phyloP scores from a whole-genome alignment of 1,140 invertebrate genomes.

The Hylyphantes graminicola region DNA sequence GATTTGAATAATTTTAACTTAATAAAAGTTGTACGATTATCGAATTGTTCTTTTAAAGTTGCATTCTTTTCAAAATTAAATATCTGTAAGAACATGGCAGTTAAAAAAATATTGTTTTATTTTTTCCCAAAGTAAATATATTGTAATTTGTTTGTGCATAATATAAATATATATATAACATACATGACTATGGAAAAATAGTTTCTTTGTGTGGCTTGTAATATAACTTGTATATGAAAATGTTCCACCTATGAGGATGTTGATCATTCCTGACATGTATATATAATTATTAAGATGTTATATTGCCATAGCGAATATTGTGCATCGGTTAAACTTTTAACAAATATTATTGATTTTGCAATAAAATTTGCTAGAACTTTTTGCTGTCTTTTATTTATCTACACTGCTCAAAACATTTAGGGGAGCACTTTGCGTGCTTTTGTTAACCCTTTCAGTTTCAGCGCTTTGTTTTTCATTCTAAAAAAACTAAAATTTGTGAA shows the following conservation, averaged over 20 bases:
- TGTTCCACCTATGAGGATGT: slow-evolving; percentile 35
- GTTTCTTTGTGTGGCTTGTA: slow-evolving; percentile 43
- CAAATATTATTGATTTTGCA: slow-evolving; percentile 60
- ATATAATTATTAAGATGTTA: slow-evolving; percentile 53
- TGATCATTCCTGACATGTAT: slow-evolving; percentile 59
- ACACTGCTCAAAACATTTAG: too few relatives aligned
- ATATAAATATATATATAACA: slow-evolving; percentile 41
- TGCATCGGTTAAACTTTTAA: slow-evolving; percentile 57
- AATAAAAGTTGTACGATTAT: slow-evolving; percentile 9
- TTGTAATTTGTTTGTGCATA: slow-evolving; percentile 42
- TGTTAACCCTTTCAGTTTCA: too few relatives aligned
- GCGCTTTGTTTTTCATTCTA: too few relatives aligned
- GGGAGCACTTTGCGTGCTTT: too few relatives aligned
- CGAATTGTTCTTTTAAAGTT: slow-evolving; percentile 5
- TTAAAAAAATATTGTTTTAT: slow-evolving; percentile 8
- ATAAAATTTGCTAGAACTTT: slow-evolving; percentile 61
- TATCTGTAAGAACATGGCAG: neutral
- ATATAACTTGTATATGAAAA: slow-evolving; percentile 39
- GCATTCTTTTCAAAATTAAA: neutral
- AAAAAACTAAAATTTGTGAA: too few relatives aligned
- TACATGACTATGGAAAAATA: slow-evolving; percentile 9
- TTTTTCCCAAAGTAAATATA: slow-evolving; percentile 4
- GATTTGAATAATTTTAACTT: neutral
- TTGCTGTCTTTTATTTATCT: slow-evolving; percentile 6
- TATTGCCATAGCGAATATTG: slow-evolving; percentile 58